Evolutionary conservation across 2,888 invertebrate species (phyloP), one percentile per base, ranked within the genome.

Genomic region (Caenorhabditis sp.): DNA sequence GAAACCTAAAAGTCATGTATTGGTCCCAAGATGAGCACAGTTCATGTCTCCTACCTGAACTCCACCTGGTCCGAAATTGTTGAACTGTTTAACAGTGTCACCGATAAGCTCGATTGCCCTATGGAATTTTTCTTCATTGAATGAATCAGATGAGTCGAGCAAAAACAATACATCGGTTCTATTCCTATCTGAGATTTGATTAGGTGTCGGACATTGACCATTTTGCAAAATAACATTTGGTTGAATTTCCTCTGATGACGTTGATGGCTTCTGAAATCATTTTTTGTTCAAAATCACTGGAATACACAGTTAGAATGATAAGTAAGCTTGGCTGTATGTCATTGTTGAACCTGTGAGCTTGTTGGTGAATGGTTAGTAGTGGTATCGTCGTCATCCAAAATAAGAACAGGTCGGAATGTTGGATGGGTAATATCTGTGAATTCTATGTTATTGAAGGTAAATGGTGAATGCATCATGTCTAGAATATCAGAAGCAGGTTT

Each of bases 61-160:
- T 17, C 85, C 85, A 50, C 83, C 77, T 1, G 83, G 76, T 14
- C 85, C 85, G 61, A 85, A 81, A 52, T 84, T 85, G 38, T 70
- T 63, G 65, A 85, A 82, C 31, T 80, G 67, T 10, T 68, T 59
- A 7, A 83, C 83, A 5, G 83, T 85, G 36, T 85, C 75, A 20
- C 73, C 63, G 50, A 85, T 84, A 10, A 85, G 64, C 5, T 80
- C 70, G 25, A 84, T 73, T 0, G 83, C 81, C 38, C 77, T 59
- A 23, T 77, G 71, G 74, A 85, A 85, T 38, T 82, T 76, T 43
- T 78, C 67, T 63, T 77, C 72, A 10, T 77, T 76, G 67, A 84
- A 79, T 8, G 76, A 59, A 27, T 76, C 79, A 3, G 84, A 85
- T 3, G 84, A 81, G 56, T 85, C 85, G 23, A 85, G 65, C 20